phyloP scores from a whole-genome alignment of 2,888 invertebrate species.

The Clanis bilineata region DNA sequence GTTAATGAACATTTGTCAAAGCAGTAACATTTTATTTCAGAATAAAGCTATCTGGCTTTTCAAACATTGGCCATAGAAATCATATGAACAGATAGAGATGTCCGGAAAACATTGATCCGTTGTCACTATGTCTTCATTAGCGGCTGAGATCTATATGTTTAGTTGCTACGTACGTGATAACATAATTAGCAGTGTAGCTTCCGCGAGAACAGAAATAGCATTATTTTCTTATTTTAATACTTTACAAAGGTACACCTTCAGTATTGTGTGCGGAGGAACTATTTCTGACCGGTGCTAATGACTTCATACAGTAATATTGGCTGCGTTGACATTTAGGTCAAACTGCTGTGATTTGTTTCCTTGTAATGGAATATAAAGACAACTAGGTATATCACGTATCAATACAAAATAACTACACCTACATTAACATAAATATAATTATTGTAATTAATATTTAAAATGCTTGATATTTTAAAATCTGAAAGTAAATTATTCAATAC shows the following conservation, averaged over 20 bases:
- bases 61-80: no score
- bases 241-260: constrained; percentile 26
- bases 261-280: constrained; percentile 25
- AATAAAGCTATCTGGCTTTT: no score
- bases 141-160: background rate
- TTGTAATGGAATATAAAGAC: constrained; percentile 17
- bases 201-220: constrained; percentile 5
- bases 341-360: constrained; percentile 42
- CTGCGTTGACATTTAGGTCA: constrained; percentile 69
- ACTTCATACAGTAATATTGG: constrained; percentile 48
- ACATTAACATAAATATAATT: no score
- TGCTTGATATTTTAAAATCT: no score
- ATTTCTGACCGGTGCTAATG: constrained; percentile 67
- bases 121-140: background rate
- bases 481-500: no score
- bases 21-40: no score
- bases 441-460: background rate
- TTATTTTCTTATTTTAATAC: constrained; percentile 21
- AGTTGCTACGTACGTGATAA: background rate
- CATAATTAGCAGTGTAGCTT: constrained; percentile 15
- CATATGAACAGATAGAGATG: no score
- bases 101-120: background rate
- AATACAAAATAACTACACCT: no score
- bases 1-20: no score
- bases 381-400: no score